These are phyloP conservation scores for Bombus polaris DNA, from an alignment of 1,140 invertebrate genomes.

Conservation along the genomic window DNA sequence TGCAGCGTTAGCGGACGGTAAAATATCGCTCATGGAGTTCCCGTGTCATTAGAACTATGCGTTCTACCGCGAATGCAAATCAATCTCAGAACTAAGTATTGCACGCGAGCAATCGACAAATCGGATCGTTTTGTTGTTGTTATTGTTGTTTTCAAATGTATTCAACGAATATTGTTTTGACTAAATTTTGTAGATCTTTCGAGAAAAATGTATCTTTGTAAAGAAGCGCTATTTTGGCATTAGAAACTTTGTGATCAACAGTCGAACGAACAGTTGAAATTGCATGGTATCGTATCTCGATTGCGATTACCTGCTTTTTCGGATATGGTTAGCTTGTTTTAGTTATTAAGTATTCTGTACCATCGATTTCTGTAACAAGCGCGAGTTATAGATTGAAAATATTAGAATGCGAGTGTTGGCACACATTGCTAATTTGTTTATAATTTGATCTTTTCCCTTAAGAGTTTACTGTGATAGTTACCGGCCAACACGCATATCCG, in stretches of 20 bases:
- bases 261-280: not conserved
- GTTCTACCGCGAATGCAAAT: not conserved
- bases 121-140: not conserved
- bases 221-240: not conserved
- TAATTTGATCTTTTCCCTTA: not conserved
- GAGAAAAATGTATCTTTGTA: not conserved
- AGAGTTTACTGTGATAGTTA: slow-evolving; percentile 10
- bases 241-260: not conserved
- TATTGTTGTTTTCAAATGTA: not conserved
- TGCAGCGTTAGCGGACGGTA: no score
- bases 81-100: not conserved
- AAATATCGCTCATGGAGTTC: no score
- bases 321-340: no score
- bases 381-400: not conserved
- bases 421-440: not conserved
- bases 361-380: no score
- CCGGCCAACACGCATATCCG: not conserved
- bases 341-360: no score
- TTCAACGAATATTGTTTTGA: not conserved
- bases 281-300: no score
- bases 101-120: not conserved
- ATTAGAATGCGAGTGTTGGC: not conserved
- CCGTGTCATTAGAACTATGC: no score
- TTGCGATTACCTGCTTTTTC: no score
- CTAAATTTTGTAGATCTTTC: not conserved